phyloP scores from a whole-genome alignment of 1,140 invertebrate genomes.

The Drosophila jambulina region DNA sequence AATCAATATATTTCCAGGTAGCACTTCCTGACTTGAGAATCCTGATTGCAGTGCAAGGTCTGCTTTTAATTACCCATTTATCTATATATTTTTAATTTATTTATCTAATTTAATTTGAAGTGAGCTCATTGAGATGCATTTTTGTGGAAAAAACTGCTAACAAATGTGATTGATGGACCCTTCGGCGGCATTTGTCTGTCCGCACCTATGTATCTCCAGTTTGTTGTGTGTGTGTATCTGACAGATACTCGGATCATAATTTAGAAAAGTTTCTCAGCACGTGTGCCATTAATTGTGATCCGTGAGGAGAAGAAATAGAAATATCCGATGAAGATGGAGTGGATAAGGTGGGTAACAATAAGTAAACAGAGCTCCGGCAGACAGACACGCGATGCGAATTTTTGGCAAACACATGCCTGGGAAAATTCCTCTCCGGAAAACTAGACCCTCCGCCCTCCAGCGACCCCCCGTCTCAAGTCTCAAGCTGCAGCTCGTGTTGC shows the following conservation, averaged over 20 bases:
- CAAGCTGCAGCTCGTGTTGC: conserved; percentile 53
- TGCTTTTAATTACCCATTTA: background rate
- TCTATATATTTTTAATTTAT: background rate
- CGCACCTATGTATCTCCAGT: background rate
- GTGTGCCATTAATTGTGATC: conserved; percentile 71
- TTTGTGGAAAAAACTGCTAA: conserved; percentile 1
- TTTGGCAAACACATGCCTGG: conserved; percentile 22
- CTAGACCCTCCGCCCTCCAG: background rate
- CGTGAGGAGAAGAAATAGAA: conserved; percentile 37
- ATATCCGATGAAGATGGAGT: conserved; percentile 27
- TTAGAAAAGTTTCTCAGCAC: conserved; percentile 67
- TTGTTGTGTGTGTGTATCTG: conserved; percentile 21
- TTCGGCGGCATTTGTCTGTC: background rate
- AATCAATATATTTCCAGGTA: too few relatives aligned
- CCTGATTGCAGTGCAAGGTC: background rate
- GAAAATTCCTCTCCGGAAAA: background rate
- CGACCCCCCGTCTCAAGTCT: conserved; percentile 17
- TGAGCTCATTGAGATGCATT: background rate
- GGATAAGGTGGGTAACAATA: conserved; percentile 33
- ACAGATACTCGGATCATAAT: conserved; percentile 49
- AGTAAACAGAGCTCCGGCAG: conserved; percentile 20
- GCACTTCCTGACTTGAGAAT: too few relatives aligned
- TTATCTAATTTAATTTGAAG: too few relatives aligned
- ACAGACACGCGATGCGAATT: conserved; percentile 29
- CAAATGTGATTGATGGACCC: conserved; percentile 30